phyloP scores from a whole-genome alignment of 2,113 vertebrate species.

The Dinomys branickii region DNA sequence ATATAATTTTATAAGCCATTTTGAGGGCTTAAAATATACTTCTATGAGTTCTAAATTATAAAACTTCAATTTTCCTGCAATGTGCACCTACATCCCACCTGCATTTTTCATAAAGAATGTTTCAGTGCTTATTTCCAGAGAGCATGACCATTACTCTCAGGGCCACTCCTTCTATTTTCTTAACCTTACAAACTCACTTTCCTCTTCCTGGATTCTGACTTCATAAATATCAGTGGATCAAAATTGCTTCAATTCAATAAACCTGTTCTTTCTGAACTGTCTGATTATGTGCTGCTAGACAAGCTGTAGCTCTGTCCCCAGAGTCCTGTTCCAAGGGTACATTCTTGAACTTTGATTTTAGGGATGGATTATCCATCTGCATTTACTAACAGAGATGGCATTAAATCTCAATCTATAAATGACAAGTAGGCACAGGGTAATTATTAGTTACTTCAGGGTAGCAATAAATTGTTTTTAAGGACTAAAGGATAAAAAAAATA shows the following conservation, averaged over 20 bases:
- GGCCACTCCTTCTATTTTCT: constrained; percentile 62
- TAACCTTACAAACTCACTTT: constrained; percentile 78
- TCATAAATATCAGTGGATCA: constrained; percentile 75
- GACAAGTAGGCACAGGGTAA: constrained; percentile 60
- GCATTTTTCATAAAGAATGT: constrained; percentile 47
- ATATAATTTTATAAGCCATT: not conserved
- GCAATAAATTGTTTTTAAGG: constrained; percentile 57
- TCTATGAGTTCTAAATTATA: not conserved
- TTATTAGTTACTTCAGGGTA: constrained; percentile 55
- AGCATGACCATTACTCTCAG: constrained; percentile 34
- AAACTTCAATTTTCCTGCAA: not conserved
- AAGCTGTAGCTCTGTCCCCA: constrained; percentile 63
- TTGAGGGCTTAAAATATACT: not conserved
- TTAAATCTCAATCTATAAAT: constrained; percentile 66
- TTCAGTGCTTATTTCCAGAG: constrained; percentile 9
- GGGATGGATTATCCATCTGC: constrained; percentile 72
- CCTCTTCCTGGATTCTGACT: constrained; percentile 75
- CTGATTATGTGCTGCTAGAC: constrained; percentile 58
- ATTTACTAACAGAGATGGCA: constrained; percentile 67
- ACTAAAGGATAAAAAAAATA: not conserved
- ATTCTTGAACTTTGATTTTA: constrained; percentile 78
- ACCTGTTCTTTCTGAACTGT: constrained; percentile 72
- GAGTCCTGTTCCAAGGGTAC: constrained; percentile 71
- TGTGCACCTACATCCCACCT: not conserved
- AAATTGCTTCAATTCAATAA: constrained; percentile 73